These are phyloP conservation scores for Volucella inanis DNA, from an alignment of 2,888 invertebrate species.

Conservation along the genomic window DNA sequence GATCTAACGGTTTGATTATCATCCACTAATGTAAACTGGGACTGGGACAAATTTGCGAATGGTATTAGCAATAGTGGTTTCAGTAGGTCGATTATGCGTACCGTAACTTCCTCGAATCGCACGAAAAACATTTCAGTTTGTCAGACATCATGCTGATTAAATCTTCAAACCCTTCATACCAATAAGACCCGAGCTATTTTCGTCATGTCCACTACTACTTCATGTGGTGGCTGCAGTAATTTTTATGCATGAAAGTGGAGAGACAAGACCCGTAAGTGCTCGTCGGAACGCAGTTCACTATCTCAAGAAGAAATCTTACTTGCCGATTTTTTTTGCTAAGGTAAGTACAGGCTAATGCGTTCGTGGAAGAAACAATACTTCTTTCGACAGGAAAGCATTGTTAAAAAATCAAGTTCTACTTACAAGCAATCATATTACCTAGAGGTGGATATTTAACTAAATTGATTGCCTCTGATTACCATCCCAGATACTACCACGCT, in stretches of 20 bases:
- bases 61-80: too few species aligned
- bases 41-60: too few species aligned
- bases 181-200: constrained; percentile 25
- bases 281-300: constrained; percentile 6
- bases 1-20: too few species aligned
- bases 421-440: not conserved
- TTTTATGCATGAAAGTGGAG: constrained; percentile 13
- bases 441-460: not conserved
- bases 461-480: too few species aligned
- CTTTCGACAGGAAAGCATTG: too few species aligned
- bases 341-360: not conserved
- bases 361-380: too few species aligned
- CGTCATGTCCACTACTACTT: constrained; percentile 11
- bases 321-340: constrained; percentile 3
- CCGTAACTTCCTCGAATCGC: too few species aligned
- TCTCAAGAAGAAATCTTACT: constrained; percentile 1
- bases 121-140: too few species aligned
- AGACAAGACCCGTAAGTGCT: not conserved
- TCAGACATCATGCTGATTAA: constrained; percentile 7
- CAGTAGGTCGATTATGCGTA: too few species aligned
- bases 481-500: constrained; percentile 8
- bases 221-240: constrained; percentile 7
- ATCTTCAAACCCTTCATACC: constrained; percentile 1
- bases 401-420: too few species aligned
- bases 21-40: too few species aligned